Evolutionary conservation across 2,888 invertebrate species (phyloP).

Genomic region (Andricus curvator): DNA sequence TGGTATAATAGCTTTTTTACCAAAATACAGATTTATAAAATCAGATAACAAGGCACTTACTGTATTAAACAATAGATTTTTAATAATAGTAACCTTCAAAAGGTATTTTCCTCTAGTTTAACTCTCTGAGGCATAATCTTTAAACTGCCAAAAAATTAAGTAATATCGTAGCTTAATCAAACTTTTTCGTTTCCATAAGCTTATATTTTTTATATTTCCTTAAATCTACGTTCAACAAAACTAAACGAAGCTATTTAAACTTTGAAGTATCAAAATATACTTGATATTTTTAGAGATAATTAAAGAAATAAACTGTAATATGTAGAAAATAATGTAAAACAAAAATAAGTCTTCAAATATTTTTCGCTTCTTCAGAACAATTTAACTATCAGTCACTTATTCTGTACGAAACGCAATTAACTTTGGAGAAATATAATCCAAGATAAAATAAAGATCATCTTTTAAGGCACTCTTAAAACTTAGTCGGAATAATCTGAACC

Average conservation of each 20-base stretch:
- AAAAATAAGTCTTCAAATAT: background rate
- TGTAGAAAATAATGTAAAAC: background rate
- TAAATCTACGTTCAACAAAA: background rate
- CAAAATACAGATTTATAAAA: no score
- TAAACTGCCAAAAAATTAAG: background rate
- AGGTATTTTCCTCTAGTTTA: background rate
- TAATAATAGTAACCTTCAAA: no score
- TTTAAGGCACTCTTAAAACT: background rate
- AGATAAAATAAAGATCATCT: background rate
- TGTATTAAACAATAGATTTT: no score
- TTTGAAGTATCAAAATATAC: background rate
- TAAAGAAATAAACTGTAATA: constrained; percentile 9
- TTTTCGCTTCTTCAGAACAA: background rate
- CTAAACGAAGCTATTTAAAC: background rate
- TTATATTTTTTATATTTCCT: background rate
- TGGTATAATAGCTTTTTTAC: no score
- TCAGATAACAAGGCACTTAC: no score
- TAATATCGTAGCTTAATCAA: background rate
- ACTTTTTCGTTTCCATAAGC: background rate
- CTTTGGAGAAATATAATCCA: background rate
- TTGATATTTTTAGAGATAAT: background rate
- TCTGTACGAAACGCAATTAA: background rate
- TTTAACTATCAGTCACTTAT: background rate
- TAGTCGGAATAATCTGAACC: constrained; percentile 45
- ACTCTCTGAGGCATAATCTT: background rate